phyloP scores from a whole-genome alignment of 2,888 invertebrate species.

The Ischnura elegans region DNA sequence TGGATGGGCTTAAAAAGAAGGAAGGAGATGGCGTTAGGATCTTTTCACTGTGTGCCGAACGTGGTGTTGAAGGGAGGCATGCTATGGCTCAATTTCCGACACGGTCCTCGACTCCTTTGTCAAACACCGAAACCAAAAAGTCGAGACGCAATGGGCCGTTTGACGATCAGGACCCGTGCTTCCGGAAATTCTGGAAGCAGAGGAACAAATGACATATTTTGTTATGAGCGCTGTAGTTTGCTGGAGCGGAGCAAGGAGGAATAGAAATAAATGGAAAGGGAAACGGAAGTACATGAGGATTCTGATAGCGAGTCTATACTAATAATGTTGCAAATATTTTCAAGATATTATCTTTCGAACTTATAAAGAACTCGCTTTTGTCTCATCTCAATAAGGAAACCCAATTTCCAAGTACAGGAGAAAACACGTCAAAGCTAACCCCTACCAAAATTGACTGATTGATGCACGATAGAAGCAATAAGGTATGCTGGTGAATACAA shows the following conservation, averaged over 20 bases:
- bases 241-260: neutral
- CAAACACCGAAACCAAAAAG: conserved; percentile 35
- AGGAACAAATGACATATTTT: neutral
- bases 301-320: too few relatives aligned
- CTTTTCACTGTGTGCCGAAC: neutral
- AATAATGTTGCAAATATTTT: too few relatives aligned
- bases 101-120: conserved; percentile 27
- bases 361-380: too few relatives aligned
- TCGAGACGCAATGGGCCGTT: neutral
- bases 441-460: too few relatives aligned
- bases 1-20: too few relatives aligned
- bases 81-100: conserved; percentile 64
- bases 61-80: neutral
- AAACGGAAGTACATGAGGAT: conserved; percentile 1
- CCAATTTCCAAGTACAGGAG: too few relatives aligned
- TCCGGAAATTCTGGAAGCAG: neutral
- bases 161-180: neutral
- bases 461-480: too few relatives aligned
- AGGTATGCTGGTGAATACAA: too few relatives aligned
- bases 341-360: too few relatives aligned
- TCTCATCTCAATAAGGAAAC: too few relatives aligned
- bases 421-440: too few relatives aligned
- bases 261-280: too few relatives aligned
- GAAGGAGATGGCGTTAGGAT: neutral
- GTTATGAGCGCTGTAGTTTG: neutral